Evolutionary conservation across 2,797 vertebrate species (phyloP), one percentile per base, ranked within the genome.

Genomic region (Helicolenus hilgendorfi): DNA sequence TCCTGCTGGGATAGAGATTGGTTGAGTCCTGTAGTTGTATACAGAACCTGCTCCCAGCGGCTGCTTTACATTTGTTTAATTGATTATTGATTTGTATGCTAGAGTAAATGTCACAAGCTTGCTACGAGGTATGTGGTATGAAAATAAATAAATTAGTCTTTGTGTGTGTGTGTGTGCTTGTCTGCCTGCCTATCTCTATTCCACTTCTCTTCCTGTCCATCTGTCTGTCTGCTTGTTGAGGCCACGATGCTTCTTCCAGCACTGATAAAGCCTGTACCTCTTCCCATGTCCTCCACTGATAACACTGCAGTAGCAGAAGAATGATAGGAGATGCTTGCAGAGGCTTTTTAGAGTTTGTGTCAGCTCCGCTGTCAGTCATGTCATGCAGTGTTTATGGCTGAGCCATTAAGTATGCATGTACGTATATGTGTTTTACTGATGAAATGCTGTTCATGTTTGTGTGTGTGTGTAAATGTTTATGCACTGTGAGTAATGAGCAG

Each of bases 401-500:
- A 69, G 73, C 36, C 56, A 55, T 35, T 9, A 31, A 55, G 33
- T 36, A 35, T 89, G 26, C 5, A 14, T 81, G 60, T 18, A 14
- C 79, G 60, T 18, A 49, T 49, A 49, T 49, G 41, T 49, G 41
- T 49, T 49, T 73, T 53, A 81, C 70, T 78, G 67, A 63, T 88
- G 84, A 75, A 85, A 20, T 67, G 35, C 56, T 88, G 77, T 73
- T 53, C 29, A 3, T 82, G 29, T 59, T 14, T 76, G 38, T 73
- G 26, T 80, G 77, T 81, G 22, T 41, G 27, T 75, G 22, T 65
- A 76, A 53, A 53, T 36, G 33, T 79, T 72, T 81, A 45, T 83
- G 56, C 55, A 72, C 27, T 82, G 41, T 86, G 83, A 85, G 93
- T 93, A 95, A 87, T 94, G 85, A 94, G 79, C 45, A 82, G 95